Evolutionary conservation across 2,797 vertebrate species (phyloP), one percentile per base, ranked within the genome.

Genomic region (Iguana delicatissima): DNA sequence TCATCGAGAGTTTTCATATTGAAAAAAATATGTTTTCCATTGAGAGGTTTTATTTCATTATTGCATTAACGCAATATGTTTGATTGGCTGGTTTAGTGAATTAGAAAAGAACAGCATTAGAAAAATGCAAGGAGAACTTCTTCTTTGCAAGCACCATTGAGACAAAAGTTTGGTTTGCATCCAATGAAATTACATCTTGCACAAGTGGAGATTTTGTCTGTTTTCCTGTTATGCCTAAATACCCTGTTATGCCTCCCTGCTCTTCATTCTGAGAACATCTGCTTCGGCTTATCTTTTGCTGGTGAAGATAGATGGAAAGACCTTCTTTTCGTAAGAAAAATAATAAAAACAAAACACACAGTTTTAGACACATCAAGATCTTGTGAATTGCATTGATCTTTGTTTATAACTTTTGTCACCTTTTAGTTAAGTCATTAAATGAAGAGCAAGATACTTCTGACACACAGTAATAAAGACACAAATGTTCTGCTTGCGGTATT

Each of bases 401-500:
- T 38, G 2, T 64, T 84, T 42, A 84, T 38, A 42, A 35, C 12
- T 20, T n/a, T 7, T 29, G 82, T 46, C 38, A 46, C 59, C 24
- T 38, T 67, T 67, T 1, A 8, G 10, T 55, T 81, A 91, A 91
- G 26, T 29, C 32, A 89, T 50, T 83, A 76, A 92, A 94, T 91
- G 93, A 94, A 89, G 59, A 84, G 14, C 38, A 46, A 46, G 38
- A 67, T 24, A 0, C 46, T 26, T 6, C 42, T 16, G 62, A 13
- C 26, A 32, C 12, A 46, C 16, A 35, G 22, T 46, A 84, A 84
- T 29, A 84, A 84, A 67, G 62, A 13, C 64, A 9, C 14, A 26
- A 26, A 64, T 83, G 80, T 79, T 79, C 9, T 46, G 76, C 38
- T 67, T 84, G 62, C 24, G 46, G 24, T 29, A 46, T 84, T 32